Percentiles rank a stretch among this genome's conserved stretches.
These are phyloP conservation scores for Drosophila novamexicana DNA, from an alignment of 1,140 invertebrate species.

Conservation along the genomic window DNA sequence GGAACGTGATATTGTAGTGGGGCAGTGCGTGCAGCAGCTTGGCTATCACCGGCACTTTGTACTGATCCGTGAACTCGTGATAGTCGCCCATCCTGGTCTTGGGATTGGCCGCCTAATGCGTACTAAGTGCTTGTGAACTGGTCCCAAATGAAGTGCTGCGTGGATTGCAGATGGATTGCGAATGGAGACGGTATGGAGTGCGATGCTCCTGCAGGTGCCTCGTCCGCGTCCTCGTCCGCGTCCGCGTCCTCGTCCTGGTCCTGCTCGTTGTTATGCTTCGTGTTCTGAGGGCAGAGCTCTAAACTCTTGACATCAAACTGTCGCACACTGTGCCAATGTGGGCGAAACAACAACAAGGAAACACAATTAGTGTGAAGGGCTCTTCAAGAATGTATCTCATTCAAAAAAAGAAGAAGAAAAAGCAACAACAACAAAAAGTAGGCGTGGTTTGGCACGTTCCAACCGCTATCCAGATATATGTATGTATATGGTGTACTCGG, in stretches of 20 bases:
- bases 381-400: slow-evolving; percentile 34
- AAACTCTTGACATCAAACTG: slow-evolving; percentile 79
- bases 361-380: slow-evolving; percentile 41
- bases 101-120: slow-evolving; percentile 17
- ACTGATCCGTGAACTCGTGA: slow-evolving; percentile 87
- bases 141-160: neutral
- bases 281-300: slow-evolving; percentile 72
- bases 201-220: slow-evolving; percentile 22
- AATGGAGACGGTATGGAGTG: slow-evolving; percentile 14
- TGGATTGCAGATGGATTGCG: neutral
- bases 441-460: slow-evolving; percentile 48
- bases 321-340: slow-evolving; percentile 49
- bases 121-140: slow-evolving; percentile 12
- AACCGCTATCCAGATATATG: slow-evolving; percentile 12
- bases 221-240: neutral
- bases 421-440: slow-evolving; percentile 16
- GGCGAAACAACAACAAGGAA: slow-evolving; percentile 18
- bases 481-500: neutral
- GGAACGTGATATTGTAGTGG: slow-evolving; percentile 94
- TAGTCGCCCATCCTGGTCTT: slow-evolving; percentile 76
- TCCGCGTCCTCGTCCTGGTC: slow-evolving; percentile 1
- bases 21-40: slow-evolving; percentile 93
- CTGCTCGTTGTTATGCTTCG: slow-evolving; percentile 46
- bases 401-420: slow-evolving; percentile 4
- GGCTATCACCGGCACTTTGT: slow-evolving; percentile 92